Conservation (phyloP, 2,888 invertebrate species). For the Caenorhabditis sp. region DNA sequence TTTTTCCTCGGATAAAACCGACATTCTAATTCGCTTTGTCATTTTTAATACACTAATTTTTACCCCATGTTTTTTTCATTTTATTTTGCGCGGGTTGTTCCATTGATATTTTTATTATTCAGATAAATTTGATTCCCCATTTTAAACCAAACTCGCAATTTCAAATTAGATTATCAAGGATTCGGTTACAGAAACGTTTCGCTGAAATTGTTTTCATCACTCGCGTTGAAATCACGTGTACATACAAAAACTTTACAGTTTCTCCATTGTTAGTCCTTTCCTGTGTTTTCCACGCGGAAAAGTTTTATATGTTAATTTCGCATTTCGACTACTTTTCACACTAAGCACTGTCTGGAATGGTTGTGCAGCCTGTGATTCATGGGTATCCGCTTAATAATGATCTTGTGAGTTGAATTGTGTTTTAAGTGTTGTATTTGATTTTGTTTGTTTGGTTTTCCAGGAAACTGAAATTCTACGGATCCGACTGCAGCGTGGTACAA, state of each 20-base stretch:
- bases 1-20: neutral
- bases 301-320: slow-evolving; percentile 19
- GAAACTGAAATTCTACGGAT: slow-evolving; percentile 92
- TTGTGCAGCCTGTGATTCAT: slow-evolving; percentile 37
- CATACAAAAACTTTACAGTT: neutral
- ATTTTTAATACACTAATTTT: neutral
- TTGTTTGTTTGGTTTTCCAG: too few species aligned
- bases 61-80: neutral
- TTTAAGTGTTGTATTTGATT: too few species aligned
- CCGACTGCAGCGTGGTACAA: slow-evolving; percentile 90
- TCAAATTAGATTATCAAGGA: too few species aligned
- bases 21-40: neutral
- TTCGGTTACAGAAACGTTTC: too few species aligned
- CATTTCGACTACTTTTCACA: neutral
- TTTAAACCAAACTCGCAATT: too few species aligned
- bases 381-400: slow-evolving; percentile 46
- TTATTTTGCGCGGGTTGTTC: neutral
- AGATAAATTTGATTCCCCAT: too few species aligned
- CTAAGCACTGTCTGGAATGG: slow-evolving; percentile 16
- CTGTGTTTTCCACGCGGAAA: slow-evolving; percentile 31
- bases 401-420: slow-evolving; percentile 29
- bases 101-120: neutral
- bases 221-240: neutral
- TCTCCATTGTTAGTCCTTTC: neutral
- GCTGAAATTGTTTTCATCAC: too few species aligned